A percentile compares a stretch with the other conserved stretches of the same genome.
Conservation (phyloP, 2,888 invertebrate genomes). For the Sylvicola fuscatus region DNA sequence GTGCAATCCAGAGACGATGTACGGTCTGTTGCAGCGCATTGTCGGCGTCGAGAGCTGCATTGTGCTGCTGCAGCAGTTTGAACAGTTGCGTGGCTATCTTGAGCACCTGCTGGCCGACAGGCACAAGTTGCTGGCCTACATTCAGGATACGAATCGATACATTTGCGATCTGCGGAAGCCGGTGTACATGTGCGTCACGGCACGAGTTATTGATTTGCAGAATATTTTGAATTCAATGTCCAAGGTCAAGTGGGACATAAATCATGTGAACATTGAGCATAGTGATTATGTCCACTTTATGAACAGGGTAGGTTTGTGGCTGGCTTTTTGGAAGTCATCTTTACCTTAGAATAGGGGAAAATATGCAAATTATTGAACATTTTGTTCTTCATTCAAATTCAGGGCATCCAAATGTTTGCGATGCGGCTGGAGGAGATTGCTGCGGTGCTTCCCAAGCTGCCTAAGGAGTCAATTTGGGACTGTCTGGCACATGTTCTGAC, state of each 20-base stretch:
- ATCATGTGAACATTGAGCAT: conserved; percentile 88
- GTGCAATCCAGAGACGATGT: conserved; percentile 46
- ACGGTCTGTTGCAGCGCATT: conserved; percentile 67
- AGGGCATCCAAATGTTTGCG: conserved; percentile 45
- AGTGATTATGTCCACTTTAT: conserved; percentile 70
- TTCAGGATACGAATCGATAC: conserved; percentile 48
- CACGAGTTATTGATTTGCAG: conserved; percentile 56
- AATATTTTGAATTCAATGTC: conserved; percentile 68
- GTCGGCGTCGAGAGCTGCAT: conserved; percentile 86
- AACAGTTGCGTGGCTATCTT: conserved; percentile 63
- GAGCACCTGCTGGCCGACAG: conserved; percentile 61
- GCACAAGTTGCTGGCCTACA: conserved; percentile 50
- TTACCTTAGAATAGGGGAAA: background rate
- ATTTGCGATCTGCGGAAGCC: conserved; percentile 60
- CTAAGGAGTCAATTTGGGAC: conserved; percentile 62
- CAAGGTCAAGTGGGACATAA: conserved; percentile 86
- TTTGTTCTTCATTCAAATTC: background rate
- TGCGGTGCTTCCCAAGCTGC: conserved; percentile 42
- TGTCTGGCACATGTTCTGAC: conserved; percentile 70
- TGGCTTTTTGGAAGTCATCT: too few species aligned
- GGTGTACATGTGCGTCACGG: conserved; percentile 70
- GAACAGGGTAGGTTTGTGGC: conserved; percentile 30
- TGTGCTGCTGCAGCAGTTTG: conserved; percentile 74
- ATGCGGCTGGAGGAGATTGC: conserved; percentile 55
- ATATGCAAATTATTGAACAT: background rate